Conservation (phyloP, 1,140 invertebrate genomes). For the Saccostrea cuccullata region DNA sequence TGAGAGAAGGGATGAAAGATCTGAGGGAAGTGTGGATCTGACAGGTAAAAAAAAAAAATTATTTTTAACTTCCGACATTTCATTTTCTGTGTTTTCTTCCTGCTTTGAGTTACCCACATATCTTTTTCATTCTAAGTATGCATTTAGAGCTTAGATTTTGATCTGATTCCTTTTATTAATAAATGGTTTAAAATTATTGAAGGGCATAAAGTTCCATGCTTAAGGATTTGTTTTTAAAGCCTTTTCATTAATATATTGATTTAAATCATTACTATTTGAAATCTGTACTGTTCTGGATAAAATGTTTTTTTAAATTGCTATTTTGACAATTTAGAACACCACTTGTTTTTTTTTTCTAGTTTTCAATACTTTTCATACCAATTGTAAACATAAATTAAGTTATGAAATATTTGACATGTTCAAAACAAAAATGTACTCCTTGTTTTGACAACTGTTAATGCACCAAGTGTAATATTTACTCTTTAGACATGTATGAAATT, state of each 20-base stretch:
- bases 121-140: not conserved
- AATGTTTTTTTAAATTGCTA: too few relatives aligned
- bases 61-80: not conserved
- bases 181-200: too few relatives aligned
- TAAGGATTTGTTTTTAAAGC: too few relatives aligned
- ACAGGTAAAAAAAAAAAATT: conserved; percentile 8
- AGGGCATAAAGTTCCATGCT: too few relatives aligned
- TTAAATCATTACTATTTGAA: too few relatives aligned
- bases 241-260: too few relatives aligned
- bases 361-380: too few relatives aligned
- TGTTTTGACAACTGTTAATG: not conserved
- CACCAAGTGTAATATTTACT: not conserved
- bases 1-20: conserved; percentile 30
- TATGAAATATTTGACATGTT: not conserved
- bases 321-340: too few relatives aligned
- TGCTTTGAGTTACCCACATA: not conserved
- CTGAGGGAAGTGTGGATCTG: not conserved
- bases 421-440: not conserved
- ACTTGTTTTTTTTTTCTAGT: too few relatives aligned
- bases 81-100: not conserved
- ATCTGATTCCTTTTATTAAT: too few relatives aligned
- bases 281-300: too few relatives aligned
- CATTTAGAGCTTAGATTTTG: not conserved
- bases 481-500: not conserved
- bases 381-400: too few relatives aligned